Evolutionary conservation across 2,113 vertebrate genomes (phyloP).

Genomic region (Eubucco bourcierii): DNA sequence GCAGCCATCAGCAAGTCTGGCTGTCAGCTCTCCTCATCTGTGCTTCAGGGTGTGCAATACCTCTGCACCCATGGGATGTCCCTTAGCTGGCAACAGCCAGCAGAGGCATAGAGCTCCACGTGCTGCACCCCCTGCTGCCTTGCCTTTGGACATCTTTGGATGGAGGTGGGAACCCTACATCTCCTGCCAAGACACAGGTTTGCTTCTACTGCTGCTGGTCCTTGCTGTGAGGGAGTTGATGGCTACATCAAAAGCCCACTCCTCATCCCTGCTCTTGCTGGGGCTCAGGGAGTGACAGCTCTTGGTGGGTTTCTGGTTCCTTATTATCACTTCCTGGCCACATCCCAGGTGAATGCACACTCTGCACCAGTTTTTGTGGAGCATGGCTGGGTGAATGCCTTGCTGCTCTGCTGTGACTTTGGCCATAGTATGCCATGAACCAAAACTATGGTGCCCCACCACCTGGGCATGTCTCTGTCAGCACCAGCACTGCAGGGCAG

Average conservation of each 20-base stretch:
- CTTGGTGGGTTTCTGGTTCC: background rate
- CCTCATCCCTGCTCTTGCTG: accelerated
- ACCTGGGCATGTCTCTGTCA: background rate
- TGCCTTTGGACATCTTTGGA: background rate
- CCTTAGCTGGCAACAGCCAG: background rate
- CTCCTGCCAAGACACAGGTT: background rate
- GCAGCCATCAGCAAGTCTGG: accelerated
- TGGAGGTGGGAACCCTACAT: background rate
- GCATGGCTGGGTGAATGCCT: background rate
- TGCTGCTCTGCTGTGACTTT: accelerated
- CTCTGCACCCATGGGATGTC: background rate
- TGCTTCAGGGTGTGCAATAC: background rate
- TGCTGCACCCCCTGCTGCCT: background rate
- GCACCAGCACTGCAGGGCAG: background rate
- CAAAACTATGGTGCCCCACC: background rate
- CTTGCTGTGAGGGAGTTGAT: background rate
- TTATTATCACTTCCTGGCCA: background rate
- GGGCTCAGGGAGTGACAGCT: background rate
- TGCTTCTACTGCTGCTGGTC: background rate
- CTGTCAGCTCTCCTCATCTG: background rate
- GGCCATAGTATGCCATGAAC: background rate
- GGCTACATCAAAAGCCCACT: background rate
- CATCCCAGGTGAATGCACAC: accelerated
- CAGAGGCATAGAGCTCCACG: background rate
- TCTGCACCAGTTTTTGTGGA: background rate